Base-by-base conservation (phyloP, 2,113 vertebrate genomes). In the Pseudopodoces humilis region DNA sequence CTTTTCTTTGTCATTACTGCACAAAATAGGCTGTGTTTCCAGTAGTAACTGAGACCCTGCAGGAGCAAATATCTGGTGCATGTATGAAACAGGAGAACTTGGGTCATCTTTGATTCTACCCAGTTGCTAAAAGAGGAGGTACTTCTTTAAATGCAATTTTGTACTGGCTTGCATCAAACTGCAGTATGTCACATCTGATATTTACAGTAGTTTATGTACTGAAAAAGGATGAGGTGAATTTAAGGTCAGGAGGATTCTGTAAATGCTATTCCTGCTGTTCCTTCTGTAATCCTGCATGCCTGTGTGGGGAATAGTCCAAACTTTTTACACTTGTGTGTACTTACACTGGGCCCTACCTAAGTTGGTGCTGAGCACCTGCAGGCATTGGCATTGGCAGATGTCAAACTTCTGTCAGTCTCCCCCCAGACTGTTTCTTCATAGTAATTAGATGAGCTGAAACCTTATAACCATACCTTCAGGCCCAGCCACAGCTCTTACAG, bases 201-300 rank as follows among this genome's bases (percentile, higher is more conserved):
- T 82, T 94, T 95, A 91, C 93, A 94, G 88, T 94, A 97, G 94
- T 97, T 96, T 96, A 94, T 88, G 79, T 85, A 90, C 63, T 95
- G 94, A 94, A 93, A 96, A 96, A 90, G n/a, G 41, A 88, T 90
- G 95, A 95, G 96, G 96, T 97, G 95, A 97, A 95, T 91, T 91
- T 49, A 82, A 86, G 96, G 94, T 97, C 94, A 97, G 90, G 65
- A 95, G 75, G 58, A 94, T 91, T 86, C 83, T 91, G 75, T 91
- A 96, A 97, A 96, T 77, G 71, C 80, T 96, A 49, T 96, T 95
- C 88, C 91, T 96, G 94, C 83, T 95, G 91, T 94, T 90, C 50
- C 43, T 43, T 67, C 69, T 77, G 64, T 92, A 94, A 96, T 95
- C 71, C 85, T 80, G 62, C 8, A 58, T 75, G 47, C 55, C 20